phyloP scores from a whole-genome alignment of 2,113 vertebrate species.

The Nothobranchius kuhntae region DNA sequence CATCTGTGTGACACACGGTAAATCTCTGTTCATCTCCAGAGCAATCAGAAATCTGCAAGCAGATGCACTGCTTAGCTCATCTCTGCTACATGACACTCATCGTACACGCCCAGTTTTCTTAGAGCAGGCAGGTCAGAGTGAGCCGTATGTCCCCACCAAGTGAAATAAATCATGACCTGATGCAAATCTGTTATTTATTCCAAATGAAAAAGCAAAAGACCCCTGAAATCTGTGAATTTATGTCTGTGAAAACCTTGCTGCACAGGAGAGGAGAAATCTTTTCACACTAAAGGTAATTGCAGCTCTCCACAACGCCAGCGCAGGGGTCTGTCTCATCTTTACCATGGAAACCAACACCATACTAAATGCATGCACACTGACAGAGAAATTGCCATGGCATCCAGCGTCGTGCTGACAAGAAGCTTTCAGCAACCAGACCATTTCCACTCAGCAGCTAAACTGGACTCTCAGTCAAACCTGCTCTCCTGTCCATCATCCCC shows the following conservation, averaged over 20 bases:
- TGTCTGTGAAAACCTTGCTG: constrained; percentile 1
- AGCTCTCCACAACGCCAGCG: constrained; percentile 61
- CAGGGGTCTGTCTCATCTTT: constrained; percentile 67
- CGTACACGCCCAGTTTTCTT: constrained; percentile 68
- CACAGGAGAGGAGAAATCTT: constrained; percentile 50
- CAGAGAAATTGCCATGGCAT: constrained; percentile 74
- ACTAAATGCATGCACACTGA: constrained; percentile 60
- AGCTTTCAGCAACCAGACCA: constrained; percentile 56
- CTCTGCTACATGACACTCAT: constrained; percentile 41
- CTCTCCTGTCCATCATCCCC: constrained; percentile 39
- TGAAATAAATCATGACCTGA: constrained; percentile 11
- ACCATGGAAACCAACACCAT: constrained; percentile 80
- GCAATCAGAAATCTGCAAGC: constrained; percentile 52
- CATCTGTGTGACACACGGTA: constrained; percentile 9
- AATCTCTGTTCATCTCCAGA: constrained; percentile 26
- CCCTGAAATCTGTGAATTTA: neutral
- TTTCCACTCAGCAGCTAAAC: constrained; percentile 58
- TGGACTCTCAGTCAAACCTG: constrained; percentile 48
- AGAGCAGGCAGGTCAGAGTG: constrained; percentile 46
- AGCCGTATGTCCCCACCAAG: constrained; percentile 31
- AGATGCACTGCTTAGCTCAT: constrained; percentile 50
- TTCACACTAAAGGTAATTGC: constrained; percentile 53
- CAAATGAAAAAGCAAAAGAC: constrained; percentile 20
- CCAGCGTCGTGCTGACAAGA: constrained; percentile 58
- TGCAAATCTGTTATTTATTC: neutral